Evolutionary conservation across 2,888 invertebrate species (phyloP).

Genomic region (Luperina nickerlii): DNA sequence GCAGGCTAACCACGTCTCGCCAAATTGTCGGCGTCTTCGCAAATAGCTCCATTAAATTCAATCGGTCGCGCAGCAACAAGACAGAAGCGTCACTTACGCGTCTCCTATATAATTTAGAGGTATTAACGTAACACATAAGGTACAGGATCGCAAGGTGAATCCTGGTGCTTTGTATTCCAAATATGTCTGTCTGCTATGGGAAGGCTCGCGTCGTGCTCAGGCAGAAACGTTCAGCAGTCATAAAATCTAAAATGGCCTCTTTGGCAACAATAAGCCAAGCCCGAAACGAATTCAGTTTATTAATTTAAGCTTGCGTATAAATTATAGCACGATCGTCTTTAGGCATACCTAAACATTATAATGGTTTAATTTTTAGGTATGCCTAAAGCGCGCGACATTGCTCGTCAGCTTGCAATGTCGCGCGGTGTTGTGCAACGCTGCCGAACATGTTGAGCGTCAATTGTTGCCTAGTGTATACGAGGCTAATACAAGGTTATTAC

Average conservation of each 20-base stretch:
- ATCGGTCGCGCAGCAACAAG: constrained; percentile 77
- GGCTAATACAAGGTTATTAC: too few relatives aligned
- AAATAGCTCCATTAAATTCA: constrained; percentile 87
- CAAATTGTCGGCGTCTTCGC: constrained; percentile 80
- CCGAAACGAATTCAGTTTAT: constrained; percentile 46
- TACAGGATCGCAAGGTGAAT: constrained; percentile 65
- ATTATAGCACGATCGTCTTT: constrained; percentile 36
- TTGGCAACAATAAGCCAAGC: constrained; percentile 43
- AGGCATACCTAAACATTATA: constrained; percentile 34
- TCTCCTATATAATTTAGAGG: constrained; percentile 84
- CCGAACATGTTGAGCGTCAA: too few relatives aligned
- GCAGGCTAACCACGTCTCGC: constrained; percentile 78
- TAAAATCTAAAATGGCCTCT: constrained; percentile 62
- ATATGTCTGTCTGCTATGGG: constrained; percentile 66
- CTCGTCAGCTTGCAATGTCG: too few relatives aligned
- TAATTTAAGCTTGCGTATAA: constrained; percentile 37
- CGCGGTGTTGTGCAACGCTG: too few relatives aligned
- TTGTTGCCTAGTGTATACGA: too few relatives aligned
- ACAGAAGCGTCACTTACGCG: constrained; percentile 83
- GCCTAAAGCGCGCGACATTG: too few relatives aligned
- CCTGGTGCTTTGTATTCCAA: constrained; percentile 77
- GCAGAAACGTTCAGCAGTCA: constrained; percentile 55
- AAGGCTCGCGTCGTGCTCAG: constrained; percentile 47
- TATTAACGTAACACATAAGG: constrained; percentile 77
- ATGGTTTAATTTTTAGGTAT: too few relatives aligned